These are phyloP conservation scores for Hydrophis major DNA, from an alignment of 2,797 vertebrate genomes.

Conservation along the genomic window DNA sequence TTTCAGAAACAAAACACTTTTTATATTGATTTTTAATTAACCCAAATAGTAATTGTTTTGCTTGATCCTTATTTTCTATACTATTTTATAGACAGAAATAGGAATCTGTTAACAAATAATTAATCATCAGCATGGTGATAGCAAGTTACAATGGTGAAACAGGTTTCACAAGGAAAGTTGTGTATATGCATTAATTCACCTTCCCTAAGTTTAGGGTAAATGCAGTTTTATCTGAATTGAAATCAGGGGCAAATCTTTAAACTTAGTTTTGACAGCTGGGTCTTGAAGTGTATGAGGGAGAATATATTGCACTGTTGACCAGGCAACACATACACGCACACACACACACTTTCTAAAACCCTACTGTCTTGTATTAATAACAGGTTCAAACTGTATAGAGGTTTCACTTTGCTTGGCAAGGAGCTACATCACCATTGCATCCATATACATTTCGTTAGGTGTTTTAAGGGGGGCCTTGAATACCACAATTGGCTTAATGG, in stretches of 20 bases:
- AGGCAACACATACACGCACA: background rate
- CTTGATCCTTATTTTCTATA: background rate
- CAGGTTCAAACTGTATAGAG: background rate
- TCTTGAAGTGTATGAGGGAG: background rate
- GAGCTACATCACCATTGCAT: background rate
- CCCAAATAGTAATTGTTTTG: background rate
- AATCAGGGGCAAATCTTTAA: background rate
- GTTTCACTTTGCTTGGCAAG: background rate
- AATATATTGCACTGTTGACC: background rate
- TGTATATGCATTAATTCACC: background rate
- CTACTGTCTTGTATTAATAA: background rate
- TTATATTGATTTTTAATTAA: slow-evolving; percentile 26
- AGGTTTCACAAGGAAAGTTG: background rate
- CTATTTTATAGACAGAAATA: background rate
- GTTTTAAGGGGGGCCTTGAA: background rate
- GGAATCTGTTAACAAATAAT: background rate
- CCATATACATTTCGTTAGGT: background rate
- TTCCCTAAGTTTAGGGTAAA: background rate
- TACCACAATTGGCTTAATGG: background rate
- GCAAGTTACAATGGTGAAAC: background rate
- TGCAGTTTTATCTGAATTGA: background rate
- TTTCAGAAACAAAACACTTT: background rate
- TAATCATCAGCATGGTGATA: background rate
- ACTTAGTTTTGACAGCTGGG: background rate
- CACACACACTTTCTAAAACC: background rate